Percentiles rank a stretch among this genome's conserved stretches.
Evolutionary conservation across 23 tunicate species (phyloP).

Genomic region (Ciona savignyi): DNA sequence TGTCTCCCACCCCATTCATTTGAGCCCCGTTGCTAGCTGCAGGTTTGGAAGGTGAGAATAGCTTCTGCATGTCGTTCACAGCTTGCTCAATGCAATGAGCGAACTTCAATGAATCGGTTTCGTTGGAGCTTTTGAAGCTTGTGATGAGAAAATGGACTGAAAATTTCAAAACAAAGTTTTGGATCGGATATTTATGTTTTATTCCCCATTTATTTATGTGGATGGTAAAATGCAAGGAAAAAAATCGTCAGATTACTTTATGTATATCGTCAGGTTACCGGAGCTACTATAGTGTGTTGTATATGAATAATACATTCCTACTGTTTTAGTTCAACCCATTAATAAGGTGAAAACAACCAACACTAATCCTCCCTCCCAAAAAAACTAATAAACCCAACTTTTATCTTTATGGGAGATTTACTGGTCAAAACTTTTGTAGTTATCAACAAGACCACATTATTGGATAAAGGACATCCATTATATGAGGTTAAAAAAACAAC

Average conservation of each 20-base stretch:
- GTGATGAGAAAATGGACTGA: slow-evolving; percentile 68
- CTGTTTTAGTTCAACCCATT: background rate
- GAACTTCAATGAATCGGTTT: slow-evolving; percentile 50
- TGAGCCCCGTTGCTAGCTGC: no score
- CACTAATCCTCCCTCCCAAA: background rate
- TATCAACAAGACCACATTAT: no score
- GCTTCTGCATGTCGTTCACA: slow-evolving; percentile 71
- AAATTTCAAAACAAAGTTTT: slow-evolving; percentile 4
- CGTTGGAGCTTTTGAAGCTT: slow-evolving; percentile 42
- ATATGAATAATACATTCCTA: no score
- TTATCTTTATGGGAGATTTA: no score
- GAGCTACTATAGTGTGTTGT: no score
- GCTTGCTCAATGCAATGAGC: slow-evolving; percentile 41
- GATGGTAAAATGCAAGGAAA: background rate
- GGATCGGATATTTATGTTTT: background rate
- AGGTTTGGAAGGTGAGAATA: no score
- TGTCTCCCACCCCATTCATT: no score
- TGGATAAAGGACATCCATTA: no score
- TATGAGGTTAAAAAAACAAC: background rate
- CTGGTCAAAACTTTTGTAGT: no score
- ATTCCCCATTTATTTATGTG: background rate
- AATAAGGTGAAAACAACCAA: background rate
- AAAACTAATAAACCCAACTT: no score
- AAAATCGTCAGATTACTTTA: background rate
- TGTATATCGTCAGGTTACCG: no score